Evolutionary conservation across 2,113 vertebrate genomes (phyloP), one percentile per base, ranked within the genome.

Genomic region (Aramus guarauna): DNA sequence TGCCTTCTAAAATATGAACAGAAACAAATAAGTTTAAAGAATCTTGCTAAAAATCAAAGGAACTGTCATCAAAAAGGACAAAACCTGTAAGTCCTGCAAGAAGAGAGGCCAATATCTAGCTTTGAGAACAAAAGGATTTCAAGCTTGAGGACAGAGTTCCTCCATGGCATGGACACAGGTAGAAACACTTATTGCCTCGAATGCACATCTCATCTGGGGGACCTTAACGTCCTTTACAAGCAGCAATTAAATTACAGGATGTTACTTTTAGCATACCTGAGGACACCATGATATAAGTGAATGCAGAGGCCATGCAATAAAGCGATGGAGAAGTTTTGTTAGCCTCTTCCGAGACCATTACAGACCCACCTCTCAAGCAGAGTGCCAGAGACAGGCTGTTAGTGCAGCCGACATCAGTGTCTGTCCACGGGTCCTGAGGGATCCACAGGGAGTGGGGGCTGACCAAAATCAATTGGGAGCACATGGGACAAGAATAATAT

Each of bases 371-470:
- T 22, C 19, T 34, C 26, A 8, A 55, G 52, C n/a, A 30, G 16
- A 58, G 36, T 2, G 12, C 29, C 34, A 23, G 48, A 22, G 5
- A 48, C 30, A 9, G 9, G 34, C 17, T 17, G 15, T 5, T 14
- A 22, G 50, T 2, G 12, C 9, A 18, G 30, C 41, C 12, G 2
- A 24, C 6, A 21, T 2, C 0, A 55, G 5, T 0, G 18, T 9
- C 76, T 4, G 0, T 48, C 34, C 7, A 2, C 48, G 43, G 17
- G 34, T 76, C 48, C 47, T 21, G 7, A 7, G 32, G 4, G 30
- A 39, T 15, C 9, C 21, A 14, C 0, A 0, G 22, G 22, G 9
- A 13, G 21, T 0, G 1, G 4, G 12, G 11, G 30, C 36, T 13
- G 34, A 48, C 32, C 4, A 34, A 81, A 93, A 67, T 4, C 4